Percentiles rank a stretch among this genome's conserved stretches.
Conservation (phyloP, 1,140 invertebrate genomes). For the Brachionus koreanus region DNA sequence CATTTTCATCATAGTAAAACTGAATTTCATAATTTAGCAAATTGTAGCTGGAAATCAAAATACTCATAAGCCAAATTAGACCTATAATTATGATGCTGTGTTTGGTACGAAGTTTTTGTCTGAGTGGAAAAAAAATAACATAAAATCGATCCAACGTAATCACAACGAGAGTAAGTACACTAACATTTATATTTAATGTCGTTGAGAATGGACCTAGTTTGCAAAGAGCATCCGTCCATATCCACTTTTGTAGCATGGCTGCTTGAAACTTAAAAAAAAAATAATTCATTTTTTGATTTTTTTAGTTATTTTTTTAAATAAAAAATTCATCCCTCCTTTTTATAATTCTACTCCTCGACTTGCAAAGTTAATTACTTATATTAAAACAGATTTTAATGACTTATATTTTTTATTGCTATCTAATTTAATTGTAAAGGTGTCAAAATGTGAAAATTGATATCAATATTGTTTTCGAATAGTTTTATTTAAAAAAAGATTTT, state of each 20-base stretch:
- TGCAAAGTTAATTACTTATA: too few species aligned
- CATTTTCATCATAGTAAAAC: neutral
- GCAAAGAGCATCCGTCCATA: conserved; percentile 75
- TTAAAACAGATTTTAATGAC: too few species aligned
- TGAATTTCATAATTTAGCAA: conserved; percentile 18
- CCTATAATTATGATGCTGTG: conserved; percentile 68
- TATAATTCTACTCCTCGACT: too few species aligned
- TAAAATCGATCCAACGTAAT: conserved; percentile 72
- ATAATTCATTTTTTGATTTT: conserved; percentile 46
- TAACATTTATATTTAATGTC: conserved; percentile 72
- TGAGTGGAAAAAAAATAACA: conserved; percentile 74
- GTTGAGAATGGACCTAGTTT: conserved; percentile 76
- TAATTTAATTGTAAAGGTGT: too few species aligned
- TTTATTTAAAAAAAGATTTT: too few species aligned
- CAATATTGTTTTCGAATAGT: too few species aligned
- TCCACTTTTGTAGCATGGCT: conserved; percentile 73
- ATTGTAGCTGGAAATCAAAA: conserved; percentile 65
- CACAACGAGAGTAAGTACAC: conserved; percentile 74
- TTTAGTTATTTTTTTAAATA: neutral
- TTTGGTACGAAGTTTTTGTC: conserved; percentile 66
- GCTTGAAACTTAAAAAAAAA: conserved; percentile 68
- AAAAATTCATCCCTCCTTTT: too few species aligned
- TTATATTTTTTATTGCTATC: too few species aligned
- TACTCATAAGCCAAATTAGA: conserved; percentile 67
- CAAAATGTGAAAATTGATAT: too few species aligned